Percentiles rank a stretch among this genome's conserved stretches.
Evolutionary conservation across 2,888 invertebrate species (phyloP).

Genomic region (Euzetes globulus): DNA sequence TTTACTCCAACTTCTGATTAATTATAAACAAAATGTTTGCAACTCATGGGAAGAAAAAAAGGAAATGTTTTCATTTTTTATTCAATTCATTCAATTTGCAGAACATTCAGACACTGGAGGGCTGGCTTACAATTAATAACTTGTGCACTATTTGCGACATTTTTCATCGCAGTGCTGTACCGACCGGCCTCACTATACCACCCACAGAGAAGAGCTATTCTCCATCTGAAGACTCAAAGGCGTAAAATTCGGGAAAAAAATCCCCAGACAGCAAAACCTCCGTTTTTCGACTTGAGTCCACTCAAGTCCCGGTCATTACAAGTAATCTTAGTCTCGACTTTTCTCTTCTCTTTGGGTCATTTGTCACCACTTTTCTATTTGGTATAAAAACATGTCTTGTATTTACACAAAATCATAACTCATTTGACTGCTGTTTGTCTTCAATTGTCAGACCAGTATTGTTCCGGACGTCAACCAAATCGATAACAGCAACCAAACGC

Average conservation of each 20-base stretch:
- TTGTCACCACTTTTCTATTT: constrained; percentile 20
- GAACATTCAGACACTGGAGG: constrained; percentile 32
- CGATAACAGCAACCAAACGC: not conserved
- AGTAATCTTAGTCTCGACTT: not conserved
- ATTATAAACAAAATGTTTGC: no score
- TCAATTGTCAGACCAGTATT: not conserved
- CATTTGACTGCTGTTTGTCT: not conserved
- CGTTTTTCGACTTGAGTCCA: constrained; percentile 4
- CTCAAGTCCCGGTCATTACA: not conserved
- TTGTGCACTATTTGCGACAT: constrained; percentile 32
- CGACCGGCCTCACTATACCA: constrained; percentile 39
- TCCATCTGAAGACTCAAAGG: constrained; percentile 37
- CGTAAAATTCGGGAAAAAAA: constrained; percentile 10
- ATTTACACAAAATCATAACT: not conserved
- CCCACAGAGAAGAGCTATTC: constrained; percentile 39
- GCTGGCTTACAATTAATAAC: constrained; percentile 37
- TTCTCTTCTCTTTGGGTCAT: constrained; percentile 16
- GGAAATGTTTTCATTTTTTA: not conserved
- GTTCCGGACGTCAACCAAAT: not conserved
- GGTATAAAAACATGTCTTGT: not conserved
- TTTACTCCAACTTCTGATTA: no score
- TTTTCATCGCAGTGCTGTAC: constrained; percentile 35
- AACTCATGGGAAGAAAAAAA: not conserved
- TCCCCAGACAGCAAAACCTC: not conserved
- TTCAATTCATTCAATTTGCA: not conserved